Evolutionary conservation across 2,113 vertebrate species (phyloP).

Genomic region (Apus apus): DNA sequence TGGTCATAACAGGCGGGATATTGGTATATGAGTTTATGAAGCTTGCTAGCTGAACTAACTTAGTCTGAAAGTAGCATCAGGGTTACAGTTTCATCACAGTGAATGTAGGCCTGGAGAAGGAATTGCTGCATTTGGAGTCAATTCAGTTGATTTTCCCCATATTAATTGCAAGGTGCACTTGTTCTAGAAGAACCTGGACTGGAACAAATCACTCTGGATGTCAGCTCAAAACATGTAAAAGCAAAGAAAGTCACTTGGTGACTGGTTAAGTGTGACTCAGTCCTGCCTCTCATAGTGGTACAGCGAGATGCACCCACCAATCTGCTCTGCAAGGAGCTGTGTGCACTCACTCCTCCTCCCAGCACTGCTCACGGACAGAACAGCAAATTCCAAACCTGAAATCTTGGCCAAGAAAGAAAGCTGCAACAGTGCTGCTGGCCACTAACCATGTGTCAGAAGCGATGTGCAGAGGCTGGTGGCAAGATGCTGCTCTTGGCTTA

Average conservation of each 20-base stretch:
- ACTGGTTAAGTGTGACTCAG: neutral
- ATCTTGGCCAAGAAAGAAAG: neutral
- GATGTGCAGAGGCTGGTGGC: neutral
- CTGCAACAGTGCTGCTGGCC: neutral
- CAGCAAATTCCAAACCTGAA: neutral
- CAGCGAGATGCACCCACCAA: accelerated
- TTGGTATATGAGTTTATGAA: accelerated
- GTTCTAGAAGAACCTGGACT: neutral
- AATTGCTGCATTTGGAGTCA: neutral
- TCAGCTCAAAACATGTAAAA: too few species aligned
- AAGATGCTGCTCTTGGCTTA: neutral
- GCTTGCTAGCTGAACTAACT: neutral
- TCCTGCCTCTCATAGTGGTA: accelerated
- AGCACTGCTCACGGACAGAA: neutral
- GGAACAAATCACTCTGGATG: neutral
- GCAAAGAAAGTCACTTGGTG: too few species aligned
- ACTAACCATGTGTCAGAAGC: accelerated
- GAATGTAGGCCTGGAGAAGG: neutral
- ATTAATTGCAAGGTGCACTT: neutral
- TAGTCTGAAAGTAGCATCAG: neutral
- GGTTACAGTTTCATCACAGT: neutral
- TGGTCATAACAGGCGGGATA: neutral
- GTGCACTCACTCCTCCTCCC: accelerated
- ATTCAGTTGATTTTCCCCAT: neutral
- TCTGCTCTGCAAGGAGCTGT: neutral